A percentile compares a stretch with the other conserved stretches of the same genome.
These are phyloP conservation scores for Conus betulinus DNA, from an alignment of 1,140 invertebrate genomes.

Conservation along the genomic window DNA sequence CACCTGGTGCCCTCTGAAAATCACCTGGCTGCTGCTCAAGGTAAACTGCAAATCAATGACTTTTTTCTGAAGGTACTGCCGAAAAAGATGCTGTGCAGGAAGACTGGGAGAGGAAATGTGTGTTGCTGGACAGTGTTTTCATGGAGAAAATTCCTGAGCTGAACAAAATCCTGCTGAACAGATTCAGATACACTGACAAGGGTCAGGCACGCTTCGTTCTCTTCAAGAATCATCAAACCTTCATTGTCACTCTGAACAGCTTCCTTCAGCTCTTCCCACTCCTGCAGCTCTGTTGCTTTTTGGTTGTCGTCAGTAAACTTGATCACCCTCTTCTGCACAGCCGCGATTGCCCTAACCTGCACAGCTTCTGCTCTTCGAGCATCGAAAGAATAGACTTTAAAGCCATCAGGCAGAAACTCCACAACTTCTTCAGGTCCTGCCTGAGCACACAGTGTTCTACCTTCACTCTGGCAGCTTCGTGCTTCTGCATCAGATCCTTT, in stretches of 20 bases:
- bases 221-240: slow-evolving; percentile 14
- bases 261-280: slow-evolving; percentile 11
- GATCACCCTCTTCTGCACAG: slow-evolving; percentile 18
- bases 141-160: slow-evolving; percentile 1
- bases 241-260: background rate
- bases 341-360: background rate
- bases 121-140: background rate
- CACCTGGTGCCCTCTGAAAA: background rate
- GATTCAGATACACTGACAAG: background rate
- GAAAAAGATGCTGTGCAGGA: slow-evolving; percentile 2
- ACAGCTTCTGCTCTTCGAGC: slow-evolving; percentile 5
- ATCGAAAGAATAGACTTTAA: slow-evolving; percentile 19
- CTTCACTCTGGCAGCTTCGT: background rate
- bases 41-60: background rate
- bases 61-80: background rate
- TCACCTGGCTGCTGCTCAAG: background rate
- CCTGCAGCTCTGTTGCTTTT: background rate
- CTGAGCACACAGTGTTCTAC: background rate
- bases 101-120: background rate
- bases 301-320: background rate
- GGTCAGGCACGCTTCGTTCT: background rate
- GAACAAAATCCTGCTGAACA: background rate
- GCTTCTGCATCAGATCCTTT: background rate
- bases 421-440: background rate
- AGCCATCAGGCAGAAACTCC: background rate